Percentiles rank a stretch among this genome's conserved stretches.
Evolutionary conservation across 2,113 vertebrate species (phyloP).

Genomic region (Orthonyx spaldingii): DNA sequence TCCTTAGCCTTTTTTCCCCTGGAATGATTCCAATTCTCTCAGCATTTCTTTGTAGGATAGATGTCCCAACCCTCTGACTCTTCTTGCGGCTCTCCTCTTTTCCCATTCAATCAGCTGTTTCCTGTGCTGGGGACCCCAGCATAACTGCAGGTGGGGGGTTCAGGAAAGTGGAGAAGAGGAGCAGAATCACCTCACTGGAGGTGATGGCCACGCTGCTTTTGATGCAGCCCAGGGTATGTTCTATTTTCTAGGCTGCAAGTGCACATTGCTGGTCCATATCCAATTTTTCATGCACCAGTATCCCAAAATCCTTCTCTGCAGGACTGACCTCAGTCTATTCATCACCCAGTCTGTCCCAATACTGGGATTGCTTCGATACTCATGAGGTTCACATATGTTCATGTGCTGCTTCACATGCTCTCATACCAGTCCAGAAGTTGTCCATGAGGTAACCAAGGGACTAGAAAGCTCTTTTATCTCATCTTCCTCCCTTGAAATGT

Average conservation of each 20-base stretch:
- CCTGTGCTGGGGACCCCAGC: neutral
- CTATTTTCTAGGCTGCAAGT: neutral
- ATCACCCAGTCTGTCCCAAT: neutral
- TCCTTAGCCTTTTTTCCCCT: neutral
- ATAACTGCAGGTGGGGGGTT: accelerated
- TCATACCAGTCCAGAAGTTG: neutral
- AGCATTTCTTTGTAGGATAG: neutral
- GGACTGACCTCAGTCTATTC: neutral
- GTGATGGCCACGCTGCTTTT: accelerated
- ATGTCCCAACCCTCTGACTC: neutral
- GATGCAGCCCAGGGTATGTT: neutral
- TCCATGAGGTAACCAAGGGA: neutral
- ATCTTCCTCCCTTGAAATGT: neutral
- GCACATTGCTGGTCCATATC: neutral
- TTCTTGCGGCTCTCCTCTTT: neutral
- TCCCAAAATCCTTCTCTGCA: neutral
- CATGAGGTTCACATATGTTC: neutral
- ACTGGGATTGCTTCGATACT: neutral
- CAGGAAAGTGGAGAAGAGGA: neutral
- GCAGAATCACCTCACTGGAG: neutral
- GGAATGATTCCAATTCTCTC: neutral
- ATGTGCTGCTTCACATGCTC: neutral
- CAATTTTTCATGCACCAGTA: neutral
- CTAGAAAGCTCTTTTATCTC: neutral
- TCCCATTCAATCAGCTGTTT: accelerated